phyloP scores from a whole-genome alignment of 1,140 invertebrate species.

The Drosophila persimilis region DNA sequence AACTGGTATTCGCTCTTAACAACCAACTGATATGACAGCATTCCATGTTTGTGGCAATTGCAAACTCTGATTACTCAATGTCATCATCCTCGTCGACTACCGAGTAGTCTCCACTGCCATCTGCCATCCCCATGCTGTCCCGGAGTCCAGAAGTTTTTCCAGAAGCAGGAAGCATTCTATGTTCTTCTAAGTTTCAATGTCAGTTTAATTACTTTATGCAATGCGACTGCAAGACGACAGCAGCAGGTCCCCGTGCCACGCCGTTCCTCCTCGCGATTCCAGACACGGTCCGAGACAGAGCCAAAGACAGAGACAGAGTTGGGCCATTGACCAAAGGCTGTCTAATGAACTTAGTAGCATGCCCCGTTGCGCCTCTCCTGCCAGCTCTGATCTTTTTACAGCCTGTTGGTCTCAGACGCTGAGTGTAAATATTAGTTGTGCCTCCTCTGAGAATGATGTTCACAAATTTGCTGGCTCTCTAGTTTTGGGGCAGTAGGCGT shows the following conservation, averaged over 20 bases:
- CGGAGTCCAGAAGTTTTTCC: slow-evolving; percentile 43
- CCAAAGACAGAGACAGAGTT: background rate
- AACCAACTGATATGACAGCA: slow-evolving; percentile 72
- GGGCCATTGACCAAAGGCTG: slow-evolving; percentile 74
- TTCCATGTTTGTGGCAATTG: slow-evolving; percentile 73
- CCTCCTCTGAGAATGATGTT: background rate
- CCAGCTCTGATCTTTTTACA: slow-evolving; percentile 49
- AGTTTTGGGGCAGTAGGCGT: slow-evolving; percentile 7
- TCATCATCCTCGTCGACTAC: slow-evolving; percentile 72
- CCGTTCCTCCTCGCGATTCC: slow-evolving; percentile 2
- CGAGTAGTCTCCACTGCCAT: slow-evolving; percentile 29
- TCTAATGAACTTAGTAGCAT: slow-evolving; percentile 58
- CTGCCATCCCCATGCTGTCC: slow-evolving; percentile 28
- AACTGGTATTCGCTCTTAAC: slow-evolving; percentile 65
- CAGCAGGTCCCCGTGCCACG: slow-evolving; percentile 11
- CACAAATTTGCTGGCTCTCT: too few species aligned
- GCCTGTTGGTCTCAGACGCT: slow-evolving; percentile 26
- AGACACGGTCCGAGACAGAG: too few species aligned
- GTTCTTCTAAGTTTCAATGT: slow-evolving; percentile 81
- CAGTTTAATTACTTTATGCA: slow-evolving; percentile 81
- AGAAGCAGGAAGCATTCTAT: slow-evolving; percentile 79
- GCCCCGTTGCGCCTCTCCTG: slow-evolving; percentile 33
- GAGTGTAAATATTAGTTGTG: slow-evolving; percentile 54
- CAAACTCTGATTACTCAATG: slow-evolving; percentile 80
- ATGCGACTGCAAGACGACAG: slow-evolving; percentile 55